phyloP scores from a whole-genome alignment of 2,888 invertebrate species.

The Lysandra coridon region DNA sequence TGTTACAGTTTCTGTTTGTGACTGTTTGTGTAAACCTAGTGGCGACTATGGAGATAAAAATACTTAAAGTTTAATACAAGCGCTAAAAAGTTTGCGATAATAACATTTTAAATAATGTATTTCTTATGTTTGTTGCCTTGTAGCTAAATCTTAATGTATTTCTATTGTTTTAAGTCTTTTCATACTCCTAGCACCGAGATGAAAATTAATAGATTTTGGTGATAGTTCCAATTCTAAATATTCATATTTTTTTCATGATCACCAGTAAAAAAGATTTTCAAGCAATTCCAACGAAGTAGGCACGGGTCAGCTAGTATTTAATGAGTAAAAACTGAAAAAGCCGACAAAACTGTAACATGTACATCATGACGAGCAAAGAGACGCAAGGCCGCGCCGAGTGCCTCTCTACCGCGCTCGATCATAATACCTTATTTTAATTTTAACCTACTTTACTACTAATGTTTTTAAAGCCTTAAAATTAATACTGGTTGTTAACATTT shows the following conservation, averaged over 20 bases:
- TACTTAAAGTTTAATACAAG: too few relatives aligned
- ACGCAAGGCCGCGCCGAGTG: slow-evolving; percentile 13
- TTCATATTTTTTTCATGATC: too few relatives aligned
- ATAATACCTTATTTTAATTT: slow-evolving; percentile 16
- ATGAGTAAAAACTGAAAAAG: background rate
- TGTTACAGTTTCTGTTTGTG: background rate
- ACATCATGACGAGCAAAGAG: background rate
- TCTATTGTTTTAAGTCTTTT: too few relatives aligned
- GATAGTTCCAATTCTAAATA: background rate
- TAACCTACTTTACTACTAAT: background rate
- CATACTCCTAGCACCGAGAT: too few relatives aligned
- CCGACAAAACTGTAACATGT: background rate
- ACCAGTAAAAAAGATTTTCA: background rate
- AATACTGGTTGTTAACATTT: too few relatives aligned
- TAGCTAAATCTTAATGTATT: too few relatives aligned
- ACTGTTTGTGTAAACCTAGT: background rate
- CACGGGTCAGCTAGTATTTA: background rate
- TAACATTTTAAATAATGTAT: too few relatives aligned
- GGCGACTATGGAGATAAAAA: too few relatives aligned
- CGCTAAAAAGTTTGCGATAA: too few relatives aligned
- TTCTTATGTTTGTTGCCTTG: too few relatives aligned
- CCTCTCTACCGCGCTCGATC: slow-evolving; percentile 2
- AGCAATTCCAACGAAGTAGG: background rate
- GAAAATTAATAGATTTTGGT: too few relatives aligned
- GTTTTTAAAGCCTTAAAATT: too few relatives aligned